These are phyloP conservation scores for Corella eumyota DNA, from an alignment of 23 tunicate genomes.

Conservation along the genomic window DNA sequence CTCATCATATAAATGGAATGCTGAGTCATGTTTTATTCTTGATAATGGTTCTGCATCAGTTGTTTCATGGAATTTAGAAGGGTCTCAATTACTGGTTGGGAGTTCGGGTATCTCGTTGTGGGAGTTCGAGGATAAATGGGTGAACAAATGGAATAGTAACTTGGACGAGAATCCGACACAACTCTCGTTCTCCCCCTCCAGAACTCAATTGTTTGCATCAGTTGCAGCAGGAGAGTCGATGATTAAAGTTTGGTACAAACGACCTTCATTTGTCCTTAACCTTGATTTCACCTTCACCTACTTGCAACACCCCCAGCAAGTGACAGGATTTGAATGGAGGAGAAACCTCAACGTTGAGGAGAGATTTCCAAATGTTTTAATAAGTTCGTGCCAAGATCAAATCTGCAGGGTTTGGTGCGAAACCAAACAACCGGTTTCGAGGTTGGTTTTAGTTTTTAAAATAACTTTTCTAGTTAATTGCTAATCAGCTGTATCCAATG, in stretches of 20 bases:
- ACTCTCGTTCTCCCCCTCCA: conserved; percentile 50
- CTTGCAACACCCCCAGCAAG: conserved; percentile 75
- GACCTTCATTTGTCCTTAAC: conserved; percentile 1
- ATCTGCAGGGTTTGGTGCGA: conserved; percentile 91
- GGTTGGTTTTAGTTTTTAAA: conserved; percentile 14
- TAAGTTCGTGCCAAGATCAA: conserved; percentile 75
- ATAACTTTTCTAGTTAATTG: too few species aligned
- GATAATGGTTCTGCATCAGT: conserved; percentile 17
- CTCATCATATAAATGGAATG: conserved; percentile 25
- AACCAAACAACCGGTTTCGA: conserved; percentile 43
- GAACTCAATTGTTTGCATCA: conserved; percentile 54
- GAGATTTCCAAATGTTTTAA: conserved; percentile 46
- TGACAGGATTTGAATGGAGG: conserved; percentile 78
- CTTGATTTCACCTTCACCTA: conserved; percentile 65
- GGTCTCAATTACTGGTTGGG: conserved; percentile 28
- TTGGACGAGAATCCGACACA: conserved; percentile 38
- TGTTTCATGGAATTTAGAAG: conserved; percentile 39
- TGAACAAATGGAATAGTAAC: conserved; percentile 42
- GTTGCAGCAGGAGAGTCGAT: conserved; percentile 49
- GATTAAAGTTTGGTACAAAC: conserved; percentile 80
- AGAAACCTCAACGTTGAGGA: conserved; percentile 43
- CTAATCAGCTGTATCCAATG: too few species aligned
- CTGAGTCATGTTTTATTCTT: conserved; percentile 26
- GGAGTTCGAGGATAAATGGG: conserved; percentile 25
- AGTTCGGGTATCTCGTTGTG: conserved; percentile 32